Base-by-base conservation (phyloP, 2,113 vertebrate genomes). In the Reinhardtius hippoglossoides region DNA sequence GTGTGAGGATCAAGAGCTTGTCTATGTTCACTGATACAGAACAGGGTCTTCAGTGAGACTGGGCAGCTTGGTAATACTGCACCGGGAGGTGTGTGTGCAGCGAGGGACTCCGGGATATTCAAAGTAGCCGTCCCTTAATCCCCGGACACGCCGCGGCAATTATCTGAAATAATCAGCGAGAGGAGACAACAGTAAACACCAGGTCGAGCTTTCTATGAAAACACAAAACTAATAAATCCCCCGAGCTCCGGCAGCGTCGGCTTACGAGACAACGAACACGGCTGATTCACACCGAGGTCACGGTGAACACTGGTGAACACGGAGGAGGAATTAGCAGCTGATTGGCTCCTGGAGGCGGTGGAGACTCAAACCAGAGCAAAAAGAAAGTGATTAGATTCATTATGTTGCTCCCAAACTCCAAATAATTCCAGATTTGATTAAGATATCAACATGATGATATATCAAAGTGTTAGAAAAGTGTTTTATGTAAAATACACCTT, bases 111-210 rank as follows among this genome's bases (percentile, higher is more conserved):
- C 24, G 56, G 71, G 76, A 54, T 72, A 50, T 75, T 73, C 68
- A 64, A 76, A 86, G 71, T 72, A 48, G 67, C 52, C 57, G 60
- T 75, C 58, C 63, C 62, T 60, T 42, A 71, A 50, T 69, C 76
- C 68, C 59, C 16, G 24, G 62, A 42, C 64, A 66, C 40, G 69
- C 48, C 44, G 35, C 72, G 71, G 79, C 67, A 82, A 82, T 82
- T 79, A 83, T 77, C 64, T 70, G 16, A 0, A 65, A 26, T 35
- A 73, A 65, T 65, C 58, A 68, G 62, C 1, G 76, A 48, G 62
- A 23, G 54, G 2, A 58, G 84, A 71, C 80, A 58, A 66, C 68
- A 65, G 71, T 26, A 59, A 72, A 79, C 80, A 72, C 46, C 55
- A 58, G 64, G 77, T 59, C 55, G 58, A 20, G 14, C 16, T 63